These are phyloP conservation scores for Ornithorhynchus anatinus DNA, from an alignment of 2,113 vertebrate species.

Conservation along the genomic window DNA sequence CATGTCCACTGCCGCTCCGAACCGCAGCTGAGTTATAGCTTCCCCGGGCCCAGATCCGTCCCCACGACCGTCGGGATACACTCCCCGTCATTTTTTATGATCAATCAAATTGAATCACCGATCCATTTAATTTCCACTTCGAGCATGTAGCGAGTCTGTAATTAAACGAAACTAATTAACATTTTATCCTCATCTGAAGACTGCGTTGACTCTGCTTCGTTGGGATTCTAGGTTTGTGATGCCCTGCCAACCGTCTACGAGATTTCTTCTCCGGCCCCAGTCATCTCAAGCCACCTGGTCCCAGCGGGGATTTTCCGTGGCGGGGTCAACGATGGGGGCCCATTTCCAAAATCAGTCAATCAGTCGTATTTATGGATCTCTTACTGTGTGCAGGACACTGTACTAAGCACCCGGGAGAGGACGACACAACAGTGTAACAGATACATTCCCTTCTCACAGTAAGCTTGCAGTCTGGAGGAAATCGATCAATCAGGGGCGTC, in stretches of 20 bases:
- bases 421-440: too few species aligned
- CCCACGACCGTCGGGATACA: conserved; percentile 59
- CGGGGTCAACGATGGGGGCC: too few species aligned
- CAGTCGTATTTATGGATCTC: too few species aligned
- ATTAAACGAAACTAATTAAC: conserved; percentile 68
- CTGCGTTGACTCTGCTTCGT: conserved; percentile 48
- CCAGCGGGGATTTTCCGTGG: too few species aligned
- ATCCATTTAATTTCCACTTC: conserved; percentile 62
- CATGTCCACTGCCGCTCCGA: conserved; percentile 51
- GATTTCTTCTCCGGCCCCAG: conserved; percentile 39
- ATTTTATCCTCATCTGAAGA: conserved; percentile 56
- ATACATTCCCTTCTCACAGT: too few species aligned
- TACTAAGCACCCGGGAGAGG: too few species aligned
- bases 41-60: conserved; percentile 50
- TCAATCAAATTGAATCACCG: conserved; percentile 66
- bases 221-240: conserved; percentile 41
- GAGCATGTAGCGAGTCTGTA: conserved; percentile 50
- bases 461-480: too few species aligned
- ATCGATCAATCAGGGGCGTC: too few species aligned
- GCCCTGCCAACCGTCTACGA: conserved; percentile 39
- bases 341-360: too few species aligned
- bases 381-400: too few species aligned
- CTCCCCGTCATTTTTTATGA: conserved; percentile 59
- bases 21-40: conserved; percentile 58
- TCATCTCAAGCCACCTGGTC: too few species aligned